Evolutionary conservation across 2,797 vertebrate genomes (phyloP).

Genomic region (Euphonia xanthogaster): DNA sequence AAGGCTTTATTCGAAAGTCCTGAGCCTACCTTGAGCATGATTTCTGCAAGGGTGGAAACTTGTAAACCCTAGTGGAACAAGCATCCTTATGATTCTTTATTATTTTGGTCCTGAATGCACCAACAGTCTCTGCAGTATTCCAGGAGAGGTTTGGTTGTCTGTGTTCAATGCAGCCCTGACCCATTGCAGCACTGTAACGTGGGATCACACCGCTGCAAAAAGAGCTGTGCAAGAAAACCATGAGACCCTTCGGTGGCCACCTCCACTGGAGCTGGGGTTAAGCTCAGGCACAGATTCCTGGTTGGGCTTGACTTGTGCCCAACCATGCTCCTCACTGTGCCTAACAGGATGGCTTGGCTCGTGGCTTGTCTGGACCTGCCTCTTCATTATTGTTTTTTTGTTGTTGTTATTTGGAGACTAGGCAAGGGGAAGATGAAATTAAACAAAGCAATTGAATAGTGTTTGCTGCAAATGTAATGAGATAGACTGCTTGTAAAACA

Average conservation of each 20-base stretch:
- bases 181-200: accelerated
- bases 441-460: not conserved
- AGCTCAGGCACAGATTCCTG: not conserved
- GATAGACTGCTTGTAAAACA: not conserved
- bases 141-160: not conserved
- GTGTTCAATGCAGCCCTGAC: not conserved
- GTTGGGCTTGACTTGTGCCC: not conserved
- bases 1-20: not conserved
- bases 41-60: not conserved
- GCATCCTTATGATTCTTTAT: not conserved
- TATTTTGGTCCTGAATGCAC: not conserved
- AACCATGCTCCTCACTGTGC: not conserved
- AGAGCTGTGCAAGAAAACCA: not conserved
- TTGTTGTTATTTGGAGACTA: not conserved
- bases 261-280: not conserved
- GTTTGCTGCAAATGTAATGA: not conserved
- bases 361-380: not conserved
- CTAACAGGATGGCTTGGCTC: not conserved
- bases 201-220: not conserved
- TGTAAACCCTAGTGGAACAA: not conserved
- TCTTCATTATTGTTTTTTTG: not conserved
- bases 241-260: not conserved
- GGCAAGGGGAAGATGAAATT: not conserved
- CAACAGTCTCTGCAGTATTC: not conserved
- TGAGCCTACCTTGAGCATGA: not conserved